Percentiles rank a stretch among this genome's conserved stretches.
Conservation (phyloP, 1,140 invertebrate species). For the Drosophila sechellia region DNA sequence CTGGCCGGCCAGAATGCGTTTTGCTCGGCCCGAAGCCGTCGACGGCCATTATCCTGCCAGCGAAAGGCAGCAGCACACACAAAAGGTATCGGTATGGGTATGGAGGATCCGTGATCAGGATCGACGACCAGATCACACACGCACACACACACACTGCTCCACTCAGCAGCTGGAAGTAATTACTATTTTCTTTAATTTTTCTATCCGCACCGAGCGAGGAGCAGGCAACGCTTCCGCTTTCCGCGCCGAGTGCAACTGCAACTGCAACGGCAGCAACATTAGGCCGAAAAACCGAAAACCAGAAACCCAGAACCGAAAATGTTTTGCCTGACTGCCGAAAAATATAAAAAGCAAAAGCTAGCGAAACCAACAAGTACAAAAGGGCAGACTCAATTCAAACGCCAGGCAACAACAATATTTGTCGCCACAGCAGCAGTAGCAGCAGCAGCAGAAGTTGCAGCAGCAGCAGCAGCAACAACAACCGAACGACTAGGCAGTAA, state of each 20-base stretch:
- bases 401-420: conserved; percentile 55
- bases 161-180: neutral
- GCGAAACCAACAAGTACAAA: conserved; percentile 31
- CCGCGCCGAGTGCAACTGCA: conserved; percentile 76
- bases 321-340: conserved; percentile 74
- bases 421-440: conserved; percentile 45
- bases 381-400: conserved; percentile 58
- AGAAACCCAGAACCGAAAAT: conserved; percentile 64
- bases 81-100: too few species aligned
- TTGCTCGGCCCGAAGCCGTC: conserved; percentile 15
- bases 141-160: neutral
- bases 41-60: conserved; percentile 36
- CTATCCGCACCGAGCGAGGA: conserved; percentile 41
- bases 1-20: conserved; percentile 44
- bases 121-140: neutral
- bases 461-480: conserved; percentile 10
- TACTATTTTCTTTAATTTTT: neutral
- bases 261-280: conserved; percentile 71
- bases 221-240: conserved; percentile 71
- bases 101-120: neutral
- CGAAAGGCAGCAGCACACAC: conserved; percentile 1
- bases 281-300: conserved; percentile 54
- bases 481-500: conserved; percentile 17
- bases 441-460: conserved; percentile 30
- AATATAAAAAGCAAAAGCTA: conserved; percentile 34